These are phyloP conservation scores for Keiferia lycopersicella DNA, from an alignment of 2,888 invertebrate species.

Conservation along the genomic window DNA sequence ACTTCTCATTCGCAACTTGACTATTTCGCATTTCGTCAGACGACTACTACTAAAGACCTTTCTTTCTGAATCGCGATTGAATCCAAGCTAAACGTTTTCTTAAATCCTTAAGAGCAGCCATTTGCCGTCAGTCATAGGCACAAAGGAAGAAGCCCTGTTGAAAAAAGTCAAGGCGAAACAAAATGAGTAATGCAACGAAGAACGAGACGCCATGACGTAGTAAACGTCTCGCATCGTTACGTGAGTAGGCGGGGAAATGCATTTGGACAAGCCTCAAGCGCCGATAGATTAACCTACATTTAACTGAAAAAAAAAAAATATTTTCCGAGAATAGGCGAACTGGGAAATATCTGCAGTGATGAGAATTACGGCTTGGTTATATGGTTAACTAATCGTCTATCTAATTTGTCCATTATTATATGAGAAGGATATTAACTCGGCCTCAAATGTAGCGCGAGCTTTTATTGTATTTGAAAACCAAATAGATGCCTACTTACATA, in stretches of 20 bases:
- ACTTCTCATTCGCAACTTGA: no score
- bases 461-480: no score
- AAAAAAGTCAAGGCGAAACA: not conserved
- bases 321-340: not conserved
- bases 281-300: not conserved
- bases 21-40: no score
- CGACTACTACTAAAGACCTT: no score
- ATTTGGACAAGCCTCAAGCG: not conserved
- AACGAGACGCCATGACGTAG: constrained; percentile 2
- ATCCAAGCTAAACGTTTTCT: no score
- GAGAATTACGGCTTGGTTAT: no score
- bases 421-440: no score
- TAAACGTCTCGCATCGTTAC: not conserved
- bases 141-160: not conserved
- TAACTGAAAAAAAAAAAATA: not conserved
- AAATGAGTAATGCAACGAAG: not conserved
- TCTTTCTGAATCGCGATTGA: no score
- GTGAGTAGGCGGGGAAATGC: not conserved
- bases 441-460: no score
- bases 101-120: not conserved
- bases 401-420: no score
- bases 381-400: no score
- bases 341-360: not conserved
- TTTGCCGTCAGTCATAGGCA: not conserved
- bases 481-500: no score